Percentiles rank a stretch among this genome's conserved stretches.
phyloP scores from a whole-genome alignment of 2,797 vertebrate species.

The Brachyrhaphis roseni region DNA sequence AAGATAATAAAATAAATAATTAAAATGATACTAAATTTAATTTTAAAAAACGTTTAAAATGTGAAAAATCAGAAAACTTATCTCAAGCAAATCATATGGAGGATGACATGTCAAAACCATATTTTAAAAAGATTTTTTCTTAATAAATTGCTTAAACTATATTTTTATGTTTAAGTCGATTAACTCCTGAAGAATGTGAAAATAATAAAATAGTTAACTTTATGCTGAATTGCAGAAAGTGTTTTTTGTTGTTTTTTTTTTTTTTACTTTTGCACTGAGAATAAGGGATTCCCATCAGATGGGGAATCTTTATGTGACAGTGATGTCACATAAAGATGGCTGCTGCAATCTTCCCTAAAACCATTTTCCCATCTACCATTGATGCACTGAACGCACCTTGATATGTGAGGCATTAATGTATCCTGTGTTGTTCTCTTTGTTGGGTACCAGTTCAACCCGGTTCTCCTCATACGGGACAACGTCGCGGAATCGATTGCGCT shows the following conservation, averaged over 20 bases:
- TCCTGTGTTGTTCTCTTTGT: constrained; percentile 97
- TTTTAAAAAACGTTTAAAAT: not conserved
- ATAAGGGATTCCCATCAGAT: not conserved
- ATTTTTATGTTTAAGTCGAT: not conserved
- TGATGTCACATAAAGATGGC: not conserved
- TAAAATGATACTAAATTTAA: not conserved
- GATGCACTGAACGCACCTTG: constrained; percentile 81
- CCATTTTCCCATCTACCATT: not conserved
- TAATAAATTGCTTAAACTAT: not conserved
- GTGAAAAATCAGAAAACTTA: not conserved
- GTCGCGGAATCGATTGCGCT: constrained; percentile 94
- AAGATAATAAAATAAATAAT: not conserved
- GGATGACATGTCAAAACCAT: not conserved
- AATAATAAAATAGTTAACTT: not conserved
- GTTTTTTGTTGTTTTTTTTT: not conserved
- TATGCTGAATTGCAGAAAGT: not conserved
- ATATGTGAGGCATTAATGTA: constrained; percentile 98
- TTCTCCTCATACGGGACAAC: constrained; percentile 95
- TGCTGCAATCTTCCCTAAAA: not conserved
- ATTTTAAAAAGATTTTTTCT: not conserved
- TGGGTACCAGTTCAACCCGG: constrained; percentile 92
- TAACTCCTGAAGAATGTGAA: not conserved
- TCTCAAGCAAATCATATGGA: not conserved
- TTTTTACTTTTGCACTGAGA: not conserved
- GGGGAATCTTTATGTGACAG: not conserved